phyloP scores from a whole-genome alignment of 1,140 invertebrate genomes.

The Drosophila rhopaloa region DNA sequence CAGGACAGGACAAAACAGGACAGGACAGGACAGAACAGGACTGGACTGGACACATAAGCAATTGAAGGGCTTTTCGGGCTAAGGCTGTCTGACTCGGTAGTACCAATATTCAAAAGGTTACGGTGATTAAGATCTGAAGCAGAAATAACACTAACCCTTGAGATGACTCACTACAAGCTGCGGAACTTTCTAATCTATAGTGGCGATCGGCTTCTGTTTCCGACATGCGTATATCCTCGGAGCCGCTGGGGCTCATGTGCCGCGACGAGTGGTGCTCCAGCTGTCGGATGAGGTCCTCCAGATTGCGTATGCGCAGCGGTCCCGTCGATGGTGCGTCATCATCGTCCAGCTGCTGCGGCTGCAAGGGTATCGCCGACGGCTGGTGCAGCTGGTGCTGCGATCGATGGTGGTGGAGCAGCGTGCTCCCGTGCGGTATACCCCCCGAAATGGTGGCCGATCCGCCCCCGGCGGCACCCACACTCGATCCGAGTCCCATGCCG shows the following conservation, averaged over 20 bases:
- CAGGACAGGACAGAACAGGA: neutral
- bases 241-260: slow-evolving; percentile 95
- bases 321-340: slow-evolving; percentile 90
- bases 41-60: neutral
- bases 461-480: slow-evolving; percentile 47
- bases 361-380: slow-evolving; percentile 56
- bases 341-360: slow-evolving; percentile 85
- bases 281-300: slow-evolving; percentile 96
- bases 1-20: neutral
- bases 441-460: slow-evolving; percentile 42
- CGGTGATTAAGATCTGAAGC: slow-evolving; percentile 23
- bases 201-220: slow-evolving; percentile 95
- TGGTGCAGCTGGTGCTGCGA: slow-evolving; percentile 82
- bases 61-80: slow-evolving; percentile 2
- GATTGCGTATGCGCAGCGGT: slow-evolving; percentile 92
- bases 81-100: slow-evolving; percentile 6
- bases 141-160: slow-evolving; percentile 87
- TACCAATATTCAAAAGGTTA: slow-evolving; percentile 3
- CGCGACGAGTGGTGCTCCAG: slow-evolving; percentile 94
- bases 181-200: slow-evolving; percentile 93
- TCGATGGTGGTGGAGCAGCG: slow-evolving; percentile 78
- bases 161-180: slow-evolving; percentile 90
- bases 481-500: slow-evolving; percentile 59
- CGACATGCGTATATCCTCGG: slow-evolving; percentile 95
- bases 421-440: slow-evolving; percentile 55